Evolutionary conservation across 2,888 invertebrate genomes (phyloP).

Genomic region (Horisme vitalbata): DNA sequence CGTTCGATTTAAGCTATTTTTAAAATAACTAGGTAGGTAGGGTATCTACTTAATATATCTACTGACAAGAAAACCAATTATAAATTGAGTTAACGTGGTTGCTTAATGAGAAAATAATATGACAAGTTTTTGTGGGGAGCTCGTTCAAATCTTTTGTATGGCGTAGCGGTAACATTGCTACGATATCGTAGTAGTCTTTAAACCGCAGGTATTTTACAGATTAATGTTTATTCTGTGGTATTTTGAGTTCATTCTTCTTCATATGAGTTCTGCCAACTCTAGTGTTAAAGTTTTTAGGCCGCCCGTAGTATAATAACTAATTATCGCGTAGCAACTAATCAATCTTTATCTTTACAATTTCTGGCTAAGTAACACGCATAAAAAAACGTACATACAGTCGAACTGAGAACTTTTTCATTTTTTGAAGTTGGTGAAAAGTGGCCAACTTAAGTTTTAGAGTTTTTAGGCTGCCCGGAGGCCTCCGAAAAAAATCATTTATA

Average conservation of each 20-base stretch:
- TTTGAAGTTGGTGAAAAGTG: no score
- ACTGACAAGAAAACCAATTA: constrained; percentile 3
- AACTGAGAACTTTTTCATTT: no score
- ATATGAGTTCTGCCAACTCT: no score
- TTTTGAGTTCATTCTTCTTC: neutral
- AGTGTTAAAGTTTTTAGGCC: no score
- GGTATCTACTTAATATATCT: neutral
- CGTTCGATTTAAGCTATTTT: neutral
- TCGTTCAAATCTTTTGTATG: constrained; percentile 75
- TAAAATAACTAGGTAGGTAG: neutral
- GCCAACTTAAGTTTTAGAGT: no score
- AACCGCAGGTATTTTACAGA: constrained; percentile 17
- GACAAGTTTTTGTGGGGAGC: constrained; percentile 29
- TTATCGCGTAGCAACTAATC: no score
- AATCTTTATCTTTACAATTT: no score
- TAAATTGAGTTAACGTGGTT: constrained; percentile 15
- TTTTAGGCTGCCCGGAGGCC: no score
- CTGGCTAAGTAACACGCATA: no score
- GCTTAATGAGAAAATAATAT: constrained; percentile 29
- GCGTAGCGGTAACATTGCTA: constrained; percentile 46
- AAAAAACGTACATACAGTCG: no score
- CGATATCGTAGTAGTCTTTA: constrained; percentile 46
- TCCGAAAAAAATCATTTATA: no score
- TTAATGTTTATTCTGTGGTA: constrained; percentile 9
- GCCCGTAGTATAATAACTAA: no score